These are phyloP conservation scores for Timema podura DNA, from an alignment of 2,888 invertebrate genomes.

Conservation along the genomic window DNA sequence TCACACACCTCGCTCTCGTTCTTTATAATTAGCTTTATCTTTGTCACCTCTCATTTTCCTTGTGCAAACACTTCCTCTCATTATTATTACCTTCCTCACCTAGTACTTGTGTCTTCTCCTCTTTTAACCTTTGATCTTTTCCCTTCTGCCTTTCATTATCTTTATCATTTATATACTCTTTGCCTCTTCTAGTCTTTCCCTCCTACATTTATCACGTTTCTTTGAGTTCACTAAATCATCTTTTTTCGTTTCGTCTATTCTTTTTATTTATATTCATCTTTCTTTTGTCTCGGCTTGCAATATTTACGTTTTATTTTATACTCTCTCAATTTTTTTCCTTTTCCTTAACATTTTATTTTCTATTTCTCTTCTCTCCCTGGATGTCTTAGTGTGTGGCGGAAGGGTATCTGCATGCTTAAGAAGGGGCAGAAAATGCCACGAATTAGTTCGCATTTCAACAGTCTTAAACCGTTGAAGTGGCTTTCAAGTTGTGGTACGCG, in stretches of 20 bases:
- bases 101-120: not conserved
- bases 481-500: no score
- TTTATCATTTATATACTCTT: not conserved
- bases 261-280: not conserved
- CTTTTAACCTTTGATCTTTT: not conserved
- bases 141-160: not conserved
- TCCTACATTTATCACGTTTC: not conserved
- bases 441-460: no score
- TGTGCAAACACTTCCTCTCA: not conserved
- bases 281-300: not conserved
- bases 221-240: not conserved
- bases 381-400: no score
- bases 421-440: no score
- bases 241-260: not conserved
- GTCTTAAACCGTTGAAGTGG: no score
- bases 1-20: no score
- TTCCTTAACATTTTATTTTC: not conserved
- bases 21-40: no score
- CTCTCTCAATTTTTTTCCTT: conserved; percentile 2
- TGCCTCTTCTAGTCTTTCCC: not conserved
- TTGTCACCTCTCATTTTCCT: no score
- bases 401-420: no score
- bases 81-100: not conserved
- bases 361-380: not conserved
- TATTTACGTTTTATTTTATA: not conserved